Percentiles rank a stretch among this genome's conserved stretches.
Conservation (phyloP, 2,113 vertebrate species). For the Aix galericulata region DNA sequence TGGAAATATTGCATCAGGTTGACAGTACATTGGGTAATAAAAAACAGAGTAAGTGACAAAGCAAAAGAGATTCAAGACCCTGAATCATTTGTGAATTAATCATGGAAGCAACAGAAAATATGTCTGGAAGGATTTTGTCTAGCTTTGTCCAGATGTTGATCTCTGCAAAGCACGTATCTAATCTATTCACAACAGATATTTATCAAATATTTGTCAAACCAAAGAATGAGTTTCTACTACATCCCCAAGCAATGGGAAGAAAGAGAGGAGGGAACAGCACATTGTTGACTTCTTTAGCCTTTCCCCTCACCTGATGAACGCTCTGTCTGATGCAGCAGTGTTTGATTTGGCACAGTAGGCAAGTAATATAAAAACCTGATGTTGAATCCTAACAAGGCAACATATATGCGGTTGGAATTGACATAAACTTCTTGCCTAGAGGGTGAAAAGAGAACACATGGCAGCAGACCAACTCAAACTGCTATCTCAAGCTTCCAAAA, state of each 20-base stretch:
- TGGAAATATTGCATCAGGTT: neutral
- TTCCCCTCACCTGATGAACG: neutral
- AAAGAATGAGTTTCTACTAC: neutral
- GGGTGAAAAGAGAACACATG: neutral
- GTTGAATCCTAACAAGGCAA: neutral
- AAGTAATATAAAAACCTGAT: neutral
- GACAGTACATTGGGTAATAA: neutral
- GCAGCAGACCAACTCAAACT: neutral
- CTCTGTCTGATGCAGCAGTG: neutral
- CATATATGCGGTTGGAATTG: neutral
- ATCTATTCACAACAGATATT: neutral
- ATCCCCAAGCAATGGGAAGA: neutral
- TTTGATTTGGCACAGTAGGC: neutral
- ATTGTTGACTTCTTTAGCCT: neutral
- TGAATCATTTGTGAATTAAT: neutral
- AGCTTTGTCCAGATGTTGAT: neutral
- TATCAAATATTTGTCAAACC: neutral
- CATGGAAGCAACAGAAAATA: neutral
- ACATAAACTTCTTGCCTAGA: neutral
- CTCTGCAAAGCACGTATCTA: neutral
- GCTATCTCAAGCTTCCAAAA: neutral
- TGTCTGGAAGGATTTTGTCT: neutral
- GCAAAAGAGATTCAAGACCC: neutral
- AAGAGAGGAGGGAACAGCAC: neutral
- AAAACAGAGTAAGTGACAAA: conserved; percentile 2